A percentile compares a stretch with the other conserved stretches of the same genome.
These are phyloP conservation scores for Chelonus insularis DNA, from an alignment of 1,140 invertebrate genomes.

Conservation along the genomic window DNA sequence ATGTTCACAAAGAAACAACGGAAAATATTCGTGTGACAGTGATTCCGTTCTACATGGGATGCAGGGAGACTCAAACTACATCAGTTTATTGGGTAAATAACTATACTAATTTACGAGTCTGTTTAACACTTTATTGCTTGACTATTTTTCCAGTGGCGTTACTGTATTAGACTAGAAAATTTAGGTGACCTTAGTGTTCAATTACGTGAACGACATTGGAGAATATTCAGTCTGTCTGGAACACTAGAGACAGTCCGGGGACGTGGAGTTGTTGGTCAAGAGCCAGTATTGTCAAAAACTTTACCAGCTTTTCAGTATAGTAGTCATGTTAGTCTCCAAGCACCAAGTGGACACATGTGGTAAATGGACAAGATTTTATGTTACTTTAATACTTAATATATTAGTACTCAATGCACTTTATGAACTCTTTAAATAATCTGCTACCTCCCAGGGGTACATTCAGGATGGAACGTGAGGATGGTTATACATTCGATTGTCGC, in stretches of 20 bases:
- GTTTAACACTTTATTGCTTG: not conserved
- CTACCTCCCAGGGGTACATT: conserved; percentile 88
- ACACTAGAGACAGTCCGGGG: conserved; percentile 93
- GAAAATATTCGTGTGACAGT: conserved; percentile 94
- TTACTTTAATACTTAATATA: too few relatives aligned
- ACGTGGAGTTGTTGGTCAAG: conserved; percentile 92
- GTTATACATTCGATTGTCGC: conserved; percentile 92
- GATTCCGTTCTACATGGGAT: conserved; percentile 97
- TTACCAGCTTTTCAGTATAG: conserved; percentile 96
- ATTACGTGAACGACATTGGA: conserved; percentile 92
- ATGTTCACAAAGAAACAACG: conserved; percentile 97
- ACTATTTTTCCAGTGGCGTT: conserved; percentile 76
- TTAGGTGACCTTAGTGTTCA: conserved; percentile 87
- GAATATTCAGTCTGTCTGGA: conserved; percentile 93
- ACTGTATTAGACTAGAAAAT: conserved; percentile 95
- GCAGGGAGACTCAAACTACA: conserved; percentile 82
- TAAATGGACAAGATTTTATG: too few relatives aligned
- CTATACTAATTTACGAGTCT: conserved; percentile 3
- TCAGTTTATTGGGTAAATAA: conserved; percentile 87
- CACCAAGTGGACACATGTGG: conserved; percentile 99
- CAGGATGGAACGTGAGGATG: conserved; percentile 94
- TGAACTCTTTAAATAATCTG: too few relatives aligned
- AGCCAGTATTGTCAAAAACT: conserved; percentile 84
- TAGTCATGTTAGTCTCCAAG: conserved; percentile 94
- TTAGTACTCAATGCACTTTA: too few relatives aligned